Base-by-base conservation (phyloP, 2,113 vertebrate genomes). In the Centropristis striata region DNA sequence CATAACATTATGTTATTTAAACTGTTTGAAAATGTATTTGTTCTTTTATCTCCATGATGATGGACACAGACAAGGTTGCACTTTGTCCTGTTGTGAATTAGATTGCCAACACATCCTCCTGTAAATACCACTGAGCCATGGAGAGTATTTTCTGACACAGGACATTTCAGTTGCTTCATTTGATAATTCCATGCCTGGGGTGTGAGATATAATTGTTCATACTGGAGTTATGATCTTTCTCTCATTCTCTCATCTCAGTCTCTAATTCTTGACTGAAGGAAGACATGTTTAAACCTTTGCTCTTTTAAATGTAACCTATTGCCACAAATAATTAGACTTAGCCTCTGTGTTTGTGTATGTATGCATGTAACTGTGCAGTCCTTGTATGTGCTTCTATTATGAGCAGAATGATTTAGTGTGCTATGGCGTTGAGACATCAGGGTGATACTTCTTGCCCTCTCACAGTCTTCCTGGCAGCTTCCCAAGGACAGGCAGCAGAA, bases 401-500 rank as follows among this genome's bases (percentile, higher is more conserved):
- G 71, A 73, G 67, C 63, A 58, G 54, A 65, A 81, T 86, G 85
- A 91, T 88, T 81, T 79, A 91, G 83, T 85, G 87, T 55, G 59
- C 79, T 32, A 49, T 63, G 77, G 85, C 80, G 70, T 86, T 89
- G 81, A 91, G 85, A 85, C 89, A 88, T 92, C 90, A 90, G 88
- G 88, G 92, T 86, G 66, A 88, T 79, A 87, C 90, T 90, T 89
- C 80, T 88, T 93, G 87, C 86, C 87, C 84, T 94, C 93, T 79
- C 65, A 0, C 53, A 85, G 91, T 93, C 78, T 94, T 89, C 84
- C 91, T 92, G 92, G 87, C 90, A 92, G 93, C 91, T 88, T 95
- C 94, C 94, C 95, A 97, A 96, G 96, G 96, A 96, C 96, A 94
- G 90, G 92, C 89, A 91, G 92, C 91, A 87, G 90, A 95, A 96